Percentiles rank a stretch among this genome's conserved stretches.
Conservation (phyloP, 2,888 invertebrate genomes). For the Drosophila subquinaria region DNA sequence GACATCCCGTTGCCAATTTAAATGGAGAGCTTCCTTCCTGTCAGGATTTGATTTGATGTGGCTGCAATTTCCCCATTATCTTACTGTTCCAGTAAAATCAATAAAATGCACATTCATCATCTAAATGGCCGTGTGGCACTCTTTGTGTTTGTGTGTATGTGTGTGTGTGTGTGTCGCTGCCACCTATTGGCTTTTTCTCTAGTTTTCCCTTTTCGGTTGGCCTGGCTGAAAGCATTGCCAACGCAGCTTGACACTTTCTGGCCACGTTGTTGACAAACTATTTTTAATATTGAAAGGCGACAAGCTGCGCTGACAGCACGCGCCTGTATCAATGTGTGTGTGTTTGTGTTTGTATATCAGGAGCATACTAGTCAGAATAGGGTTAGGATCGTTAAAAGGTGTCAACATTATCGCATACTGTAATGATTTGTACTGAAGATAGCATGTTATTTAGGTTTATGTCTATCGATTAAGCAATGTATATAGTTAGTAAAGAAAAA, state of each 20-base stretch:
- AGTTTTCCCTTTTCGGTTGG: slow-evolving; percentile 16
- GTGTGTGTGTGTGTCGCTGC: not conserved
- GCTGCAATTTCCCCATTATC: slow-evolving; percentile 62
- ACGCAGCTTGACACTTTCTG: slow-evolving; percentile 63
- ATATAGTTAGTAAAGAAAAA: not conserved
- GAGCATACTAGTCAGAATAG: slow-evolving; percentile 1
- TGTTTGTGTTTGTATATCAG: slow-evolving; percentile 10
- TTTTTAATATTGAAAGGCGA: slow-evolving; percentile 69
- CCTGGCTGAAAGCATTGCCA: slow-evolving; percentile 42
- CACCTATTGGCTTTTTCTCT: slow-evolving; percentile 12
- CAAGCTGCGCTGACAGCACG: slow-evolving; percentile 45
- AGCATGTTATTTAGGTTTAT: slow-evolving; percentile 24
- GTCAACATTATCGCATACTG: not conserved
- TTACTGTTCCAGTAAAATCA: slow-evolving; percentile 58
- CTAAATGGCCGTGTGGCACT: slow-evolving; percentile 17
- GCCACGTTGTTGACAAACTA: slow-evolving; percentile 68
- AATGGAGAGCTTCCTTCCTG: slow-evolving; percentile 20
- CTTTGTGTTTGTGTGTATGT: not conserved
- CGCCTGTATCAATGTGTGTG: slow-evolving; percentile 6
- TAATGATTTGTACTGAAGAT: slow-evolving; percentile 4
- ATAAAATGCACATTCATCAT: slow-evolving; percentile 65
- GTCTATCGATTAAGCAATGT: slow-evolving; percentile 23
- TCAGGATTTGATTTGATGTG: slow-evolving; percentile 48
- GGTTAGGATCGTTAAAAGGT: slow-evolving; percentile 12
- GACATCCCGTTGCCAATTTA: slow-evolving; percentile 42